Evolutionary conservation across 2,797 vertebrate genomes (phyloP).

Genomic region (Myotis planiceps): DNA sequence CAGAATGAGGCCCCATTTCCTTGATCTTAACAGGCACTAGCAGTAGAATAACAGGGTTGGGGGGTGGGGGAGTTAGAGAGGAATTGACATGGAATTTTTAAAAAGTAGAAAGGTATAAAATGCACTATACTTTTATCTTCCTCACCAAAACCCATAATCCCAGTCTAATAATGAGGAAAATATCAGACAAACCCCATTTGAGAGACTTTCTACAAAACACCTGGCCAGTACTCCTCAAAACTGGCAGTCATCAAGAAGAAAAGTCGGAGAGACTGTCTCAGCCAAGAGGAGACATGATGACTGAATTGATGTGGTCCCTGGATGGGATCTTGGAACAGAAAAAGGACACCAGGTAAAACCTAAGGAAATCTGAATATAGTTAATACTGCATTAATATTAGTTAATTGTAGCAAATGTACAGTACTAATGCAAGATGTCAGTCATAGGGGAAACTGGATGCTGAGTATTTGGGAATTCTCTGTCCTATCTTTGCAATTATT

Average conservation of each 20-base stretch:
- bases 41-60: not conserved
- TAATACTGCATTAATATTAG: not conserved
- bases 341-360: not conserved
- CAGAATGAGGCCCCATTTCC: not conserved
- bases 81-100: not conserved
- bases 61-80: fast-evolving
- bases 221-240: not conserved
- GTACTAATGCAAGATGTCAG: not conserved
- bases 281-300: not conserved
- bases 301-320: not conserved
- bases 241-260: not conserved
- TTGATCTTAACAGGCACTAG: not conserved
- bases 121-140: not conserved
- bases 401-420: not conserved
- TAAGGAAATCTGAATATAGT: not conserved
- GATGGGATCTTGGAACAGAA: not conserved
- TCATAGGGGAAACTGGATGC: not conserved
- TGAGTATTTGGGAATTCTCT: not conserved
- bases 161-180: not conserved
- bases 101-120: not conserved
- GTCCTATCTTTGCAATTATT: not conserved
- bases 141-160: not conserved
- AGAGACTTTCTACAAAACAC: not conserved
- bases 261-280: not conserved
- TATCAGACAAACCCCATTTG: not conserved